Conservation (phyloP, 1,140 invertebrate genomes). For the Drosophila subpulchrella region DNA sequence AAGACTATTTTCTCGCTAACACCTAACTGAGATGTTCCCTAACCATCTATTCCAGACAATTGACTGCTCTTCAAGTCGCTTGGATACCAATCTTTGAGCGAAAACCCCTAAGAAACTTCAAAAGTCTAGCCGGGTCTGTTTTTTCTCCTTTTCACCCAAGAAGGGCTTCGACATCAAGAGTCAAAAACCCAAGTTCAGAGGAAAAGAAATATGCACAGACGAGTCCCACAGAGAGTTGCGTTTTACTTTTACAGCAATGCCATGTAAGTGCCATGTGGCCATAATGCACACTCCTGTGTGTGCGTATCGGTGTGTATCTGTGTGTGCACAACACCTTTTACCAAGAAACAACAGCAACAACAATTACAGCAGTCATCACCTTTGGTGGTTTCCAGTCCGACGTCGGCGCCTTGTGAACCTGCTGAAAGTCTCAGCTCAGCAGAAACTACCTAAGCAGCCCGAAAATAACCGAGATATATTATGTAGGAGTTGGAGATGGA, state of each 20-base stretch:
- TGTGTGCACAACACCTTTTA: constrained; percentile 76
- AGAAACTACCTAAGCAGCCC: constrained; percentile 75
- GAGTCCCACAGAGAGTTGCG: constrained; percentile 39
- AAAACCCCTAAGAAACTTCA: constrained; percentile 39
- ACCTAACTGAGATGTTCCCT: constrained; percentile 24
- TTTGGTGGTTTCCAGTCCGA: constrained; percentile 73
- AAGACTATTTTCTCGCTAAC: background rate
- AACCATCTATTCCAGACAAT: constrained; percentile 30
- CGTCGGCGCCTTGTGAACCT: constrained; percentile 78
- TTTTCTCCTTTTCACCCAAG: constrained; percentile 23
- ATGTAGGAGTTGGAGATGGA: constrained; percentile 4
- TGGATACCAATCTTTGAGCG: constrained; percentile 18
- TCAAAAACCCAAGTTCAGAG: constrained; percentile 59
- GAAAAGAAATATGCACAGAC: constrained; percentile 66
- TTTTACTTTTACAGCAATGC: constrained; percentile 43
- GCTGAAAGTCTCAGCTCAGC: constrained; percentile 31
- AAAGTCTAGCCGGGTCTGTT: constrained; percentile 33
- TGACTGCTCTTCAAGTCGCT: constrained; percentile 28
- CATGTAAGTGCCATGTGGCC: constrained; percentile 63
- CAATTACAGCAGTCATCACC: constrained; percentile 81
- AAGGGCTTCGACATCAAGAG: constrained; percentile 56
- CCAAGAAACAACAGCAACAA: constrained; percentile 78
- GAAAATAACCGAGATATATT: constrained; percentile 42
- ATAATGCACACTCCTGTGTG: background rate
- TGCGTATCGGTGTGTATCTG: constrained; percentile 12